Evolutionary conservation across 2,888 invertebrate species (phyloP).

Genomic region (Aphelenchoides bicaudatus): DNA sequence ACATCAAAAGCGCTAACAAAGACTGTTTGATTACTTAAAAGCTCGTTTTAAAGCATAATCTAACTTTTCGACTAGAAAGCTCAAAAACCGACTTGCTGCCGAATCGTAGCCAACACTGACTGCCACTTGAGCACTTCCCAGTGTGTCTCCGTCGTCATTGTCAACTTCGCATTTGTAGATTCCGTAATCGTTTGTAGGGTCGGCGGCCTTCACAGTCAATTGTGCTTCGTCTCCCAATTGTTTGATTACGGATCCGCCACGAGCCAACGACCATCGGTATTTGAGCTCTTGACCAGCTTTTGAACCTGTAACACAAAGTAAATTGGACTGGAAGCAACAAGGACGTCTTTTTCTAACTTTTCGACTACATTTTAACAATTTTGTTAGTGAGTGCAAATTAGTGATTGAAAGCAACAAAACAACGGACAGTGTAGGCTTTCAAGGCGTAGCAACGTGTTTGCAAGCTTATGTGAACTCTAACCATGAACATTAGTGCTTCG

Average conservation of each 20-base stretch:
- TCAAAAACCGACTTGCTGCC: slow-evolving; percentile 35
- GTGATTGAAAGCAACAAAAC: slow-evolving; percentile 19
- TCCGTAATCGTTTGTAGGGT: slow-evolving; percentile 57
- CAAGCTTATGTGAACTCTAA: slow-evolving; percentile 16
- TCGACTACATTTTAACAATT: too few relatives aligned
- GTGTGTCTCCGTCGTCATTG: slow-evolving; percentile 51
- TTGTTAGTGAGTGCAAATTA: too few relatives aligned
- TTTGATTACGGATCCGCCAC: slow-evolving; percentile 54
- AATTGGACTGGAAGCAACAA: too few relatives aligned
- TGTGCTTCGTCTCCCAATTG: slow-evolving; percentile 50
- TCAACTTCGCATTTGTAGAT: slow-evolving; percentile 59
- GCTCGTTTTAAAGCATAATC: neutral
- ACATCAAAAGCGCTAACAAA: neutral
- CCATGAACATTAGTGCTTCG: slow-evolving; percentile 11
- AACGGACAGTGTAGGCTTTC: too few relatives aligned
- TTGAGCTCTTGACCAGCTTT: too few relatives aligned
- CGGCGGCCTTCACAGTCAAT: slow-evolving; percentile 47
- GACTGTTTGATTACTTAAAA: neutral
- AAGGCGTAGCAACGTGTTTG: too few relatives aligned
- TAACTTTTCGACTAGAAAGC: slow-evolving; percentile 15
- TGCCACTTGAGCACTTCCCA: slow-evolving; percentile 56
- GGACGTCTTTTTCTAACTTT: too few relatives aligned
- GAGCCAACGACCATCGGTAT: slow-evolving; percentile 57
- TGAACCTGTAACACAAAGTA: too few relatives aligned
- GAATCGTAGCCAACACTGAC: slow-evolving; percentile 53